phyloP scores from a whole-genome alignment of 1,140 invertebrate genomes.

The Thaumetopoea pityocampa region DNA sequence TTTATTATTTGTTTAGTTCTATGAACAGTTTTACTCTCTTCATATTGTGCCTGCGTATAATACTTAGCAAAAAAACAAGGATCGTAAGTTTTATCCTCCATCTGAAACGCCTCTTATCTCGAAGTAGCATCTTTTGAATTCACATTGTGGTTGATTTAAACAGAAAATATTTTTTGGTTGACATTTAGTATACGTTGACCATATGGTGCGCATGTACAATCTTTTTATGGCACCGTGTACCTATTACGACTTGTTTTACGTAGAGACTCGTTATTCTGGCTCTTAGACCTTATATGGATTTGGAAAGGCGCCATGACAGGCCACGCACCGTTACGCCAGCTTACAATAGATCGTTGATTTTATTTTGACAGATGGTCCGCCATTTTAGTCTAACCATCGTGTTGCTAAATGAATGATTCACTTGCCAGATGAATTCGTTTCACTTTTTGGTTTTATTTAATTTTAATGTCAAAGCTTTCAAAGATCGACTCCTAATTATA shows the following conservation, averaged over 20 bases:
- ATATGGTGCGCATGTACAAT: slow-evolving; percentile 35
- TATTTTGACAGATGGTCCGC: slow-evolving; percentile 24
- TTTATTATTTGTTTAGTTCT: too few relatives aligned
- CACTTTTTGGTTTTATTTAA: too few relatives aligned
- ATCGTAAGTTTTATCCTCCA: neutral
- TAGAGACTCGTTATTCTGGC: slow-evolving; percentile 27
- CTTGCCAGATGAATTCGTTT: neutral
- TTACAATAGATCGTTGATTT: slow-evolving; percentile 35
- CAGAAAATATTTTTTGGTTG: slow-evolving; percentile 16
- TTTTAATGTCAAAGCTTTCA: too few relatives aligned
- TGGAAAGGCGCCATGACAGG: slow-evolving; percentile 43
- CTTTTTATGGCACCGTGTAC: slow-evolving; percentile 28
- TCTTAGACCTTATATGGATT: slow-evolving; percentile 35
- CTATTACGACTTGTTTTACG: slow-evolving; percentile 19
- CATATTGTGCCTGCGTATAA: too few relatives aligned
- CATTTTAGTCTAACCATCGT: neutral
- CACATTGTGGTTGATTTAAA: slow-evolving; percentile 6
- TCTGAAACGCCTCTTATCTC: slow-evolving; percentile 3
- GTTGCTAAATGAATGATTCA: neutral
- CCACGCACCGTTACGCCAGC: slow-evolving; percentile 26
- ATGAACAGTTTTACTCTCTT: too few relatives aligned
- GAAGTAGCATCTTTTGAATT: neutral
- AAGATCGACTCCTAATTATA: too few relatives aligned
- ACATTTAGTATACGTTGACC: slow-evolving; percentile 31
- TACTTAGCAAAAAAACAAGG: slow-evolving; percentile 6